These are phyloP conservation scores for Pharmacophagus antenor DNA, from an alignment of 2,888 invertebrate genomes.

Conservation along the genomic window DNA sequence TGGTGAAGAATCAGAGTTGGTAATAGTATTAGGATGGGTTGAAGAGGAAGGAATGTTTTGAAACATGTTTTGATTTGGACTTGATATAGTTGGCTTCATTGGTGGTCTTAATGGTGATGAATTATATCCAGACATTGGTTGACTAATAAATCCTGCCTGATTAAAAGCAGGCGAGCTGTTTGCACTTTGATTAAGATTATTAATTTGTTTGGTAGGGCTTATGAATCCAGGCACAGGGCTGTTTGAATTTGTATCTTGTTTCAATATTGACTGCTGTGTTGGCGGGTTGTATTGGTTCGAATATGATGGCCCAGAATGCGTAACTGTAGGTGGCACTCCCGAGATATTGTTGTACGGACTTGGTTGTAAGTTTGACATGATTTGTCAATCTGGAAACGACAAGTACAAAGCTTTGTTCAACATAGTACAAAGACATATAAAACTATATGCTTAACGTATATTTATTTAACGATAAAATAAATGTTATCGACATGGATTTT, in stretches of 20 bases:
- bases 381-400: conserved; percentile 68
- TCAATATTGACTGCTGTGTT: conserved; percentile 58
- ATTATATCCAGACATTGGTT: conserved; percentile 47
- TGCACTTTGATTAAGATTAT: conserved; percentile 63
- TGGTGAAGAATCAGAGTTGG: conserved; percentile 50
- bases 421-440: conserved; percentile 35
- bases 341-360: conserved; percentile 62
- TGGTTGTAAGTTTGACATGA: conserved; percentile 73
- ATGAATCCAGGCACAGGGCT: conserved; percentile 51
- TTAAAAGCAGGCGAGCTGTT: conserved; percentile 73
- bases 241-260: conserved; percentile 68
- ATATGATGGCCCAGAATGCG: conserved; percentile 49
- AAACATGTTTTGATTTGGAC: conserved; percentile 44
- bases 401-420: conserved; percentile 33
- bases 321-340: conserved; percentile 53
- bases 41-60: conserved; percentile 50
- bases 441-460: conserved; percentile 33
- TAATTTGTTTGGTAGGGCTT: conserved; percentile 51
- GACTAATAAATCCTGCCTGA: conserved; percentile 57
- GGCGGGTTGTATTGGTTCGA: conserved; percentile 53
- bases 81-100: conserved; percentile 38
- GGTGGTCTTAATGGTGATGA: conserved; percentile 54
- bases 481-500: conserved; percentile 55
- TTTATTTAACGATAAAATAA: conserved; percentile 58
- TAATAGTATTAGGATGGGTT: conserved; percentile 44